A percentile compares a stretch with the other conserved stretches of the same genome.
Conservation (phyloP, 2,113 vertebrate genomes). For the Pleuronectes platessa region DNA sequence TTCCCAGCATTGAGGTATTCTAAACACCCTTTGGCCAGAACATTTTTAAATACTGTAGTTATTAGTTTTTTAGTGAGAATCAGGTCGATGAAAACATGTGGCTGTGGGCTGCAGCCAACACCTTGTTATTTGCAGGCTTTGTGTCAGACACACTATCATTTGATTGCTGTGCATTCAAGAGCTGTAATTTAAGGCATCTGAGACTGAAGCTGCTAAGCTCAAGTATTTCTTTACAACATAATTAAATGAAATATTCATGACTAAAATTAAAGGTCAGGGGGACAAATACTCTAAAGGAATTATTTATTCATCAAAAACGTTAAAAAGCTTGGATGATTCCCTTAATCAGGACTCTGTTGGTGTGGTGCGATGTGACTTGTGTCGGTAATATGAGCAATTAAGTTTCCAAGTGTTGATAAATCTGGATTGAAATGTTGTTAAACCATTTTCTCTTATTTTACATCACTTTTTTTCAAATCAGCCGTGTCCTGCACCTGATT, state of each 20-base stretch:
- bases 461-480: too few species aligned
- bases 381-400: neutral
- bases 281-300: neutral
- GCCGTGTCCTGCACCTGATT: too few species aligned
- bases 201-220: neutral
- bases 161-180: slow-evolving; percentile 6
- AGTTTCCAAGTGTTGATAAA: neutral
- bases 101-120: neutral
- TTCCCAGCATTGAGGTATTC: neutral
- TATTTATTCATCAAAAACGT: neutral
- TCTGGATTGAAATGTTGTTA: neutral
- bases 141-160: neutral
- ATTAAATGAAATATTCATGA: slow-evolving; percentile 2
- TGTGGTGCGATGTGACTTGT: neutral
- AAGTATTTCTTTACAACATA: neutral
- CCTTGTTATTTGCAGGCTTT: slow-evolving; percentile 22
- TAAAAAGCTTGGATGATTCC: neutral
- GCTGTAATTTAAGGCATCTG: neutral
- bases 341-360: neutral
- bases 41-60: neutral
- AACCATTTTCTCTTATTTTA: too few species aligned
- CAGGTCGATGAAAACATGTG: slow-evolving; percentile 2
- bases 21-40: neutral
- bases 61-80: neutral
- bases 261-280: neutral